A percentile compares a stretch with the other conserved stretches of the same genome.
Evolutionary conservation across 2,797 vertebrate genomes (phyloP).

Genomic region (Coendou prehensilis): DNA sequence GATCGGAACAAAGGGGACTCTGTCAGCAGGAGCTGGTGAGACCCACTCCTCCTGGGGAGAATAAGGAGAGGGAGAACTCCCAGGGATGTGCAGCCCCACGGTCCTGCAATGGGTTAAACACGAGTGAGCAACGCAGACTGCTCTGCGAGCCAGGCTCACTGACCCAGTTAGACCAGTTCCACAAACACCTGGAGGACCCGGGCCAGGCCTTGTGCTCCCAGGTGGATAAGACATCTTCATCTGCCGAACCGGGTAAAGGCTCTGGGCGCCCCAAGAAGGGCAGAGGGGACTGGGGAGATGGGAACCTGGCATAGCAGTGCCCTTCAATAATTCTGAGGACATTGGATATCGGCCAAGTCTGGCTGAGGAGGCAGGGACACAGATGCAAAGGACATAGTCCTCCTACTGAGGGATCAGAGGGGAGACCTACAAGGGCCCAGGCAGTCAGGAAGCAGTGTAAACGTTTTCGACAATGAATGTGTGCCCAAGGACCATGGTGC

Average conservation of each 20-base stretch:
- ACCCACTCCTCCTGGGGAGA: no score
- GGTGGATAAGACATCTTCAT: not conserved
- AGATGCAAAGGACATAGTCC: not conserved
- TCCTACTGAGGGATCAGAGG: not conserved
- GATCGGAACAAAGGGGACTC: not conserved
- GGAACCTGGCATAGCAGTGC: no score
- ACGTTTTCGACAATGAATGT: not conserved
- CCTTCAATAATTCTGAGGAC: not conserved
- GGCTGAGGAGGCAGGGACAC: not conserved
- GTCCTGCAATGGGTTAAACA: not conserved
- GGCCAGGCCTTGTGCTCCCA: not conserved
- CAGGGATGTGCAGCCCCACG: not conserved
- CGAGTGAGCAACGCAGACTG: not conserved
- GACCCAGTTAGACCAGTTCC: not conserved
- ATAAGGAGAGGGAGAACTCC: not conserved
- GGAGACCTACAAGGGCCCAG: not conserved
- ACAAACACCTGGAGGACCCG: not conserved
- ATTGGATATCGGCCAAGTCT: not conserved
- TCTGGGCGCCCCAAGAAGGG: not conserved
- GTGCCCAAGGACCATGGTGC: not conserved
- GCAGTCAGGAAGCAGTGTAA: not conserved
- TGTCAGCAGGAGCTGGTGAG: not conserved
- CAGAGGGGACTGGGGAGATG: accelerated
- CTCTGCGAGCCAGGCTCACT: not conserved
- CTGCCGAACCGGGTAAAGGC: not conserved